phyloP scores from a whole-genome alignment of 64 coral and sea anemone species.

The Actinia equina region DNA sequence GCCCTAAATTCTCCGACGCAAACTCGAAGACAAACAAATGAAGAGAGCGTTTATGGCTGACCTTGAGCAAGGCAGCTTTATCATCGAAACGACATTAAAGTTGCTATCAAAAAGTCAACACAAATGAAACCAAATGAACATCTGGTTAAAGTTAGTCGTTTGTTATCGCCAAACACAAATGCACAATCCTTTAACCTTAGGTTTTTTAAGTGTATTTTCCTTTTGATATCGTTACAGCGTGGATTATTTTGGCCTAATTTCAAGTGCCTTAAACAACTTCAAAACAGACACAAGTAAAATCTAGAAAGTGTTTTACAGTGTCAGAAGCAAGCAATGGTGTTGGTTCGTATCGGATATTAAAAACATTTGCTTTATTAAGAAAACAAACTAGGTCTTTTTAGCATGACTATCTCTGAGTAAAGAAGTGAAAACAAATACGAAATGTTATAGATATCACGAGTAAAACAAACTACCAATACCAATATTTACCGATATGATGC shows the following conservation, averaged over 20 bases:
- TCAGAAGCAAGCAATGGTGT: no score
- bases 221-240: background rate
- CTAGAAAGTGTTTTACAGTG: no score
- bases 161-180: constrained; percentile 6
- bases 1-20: background rate
- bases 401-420: background rate
- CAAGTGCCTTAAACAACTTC: background rate
- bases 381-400: background rate
- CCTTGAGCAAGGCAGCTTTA: background rate
- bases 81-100: background rate
- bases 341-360: background rate
- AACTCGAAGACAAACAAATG: background rate
- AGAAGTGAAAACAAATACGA: background rate
- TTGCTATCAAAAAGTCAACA: constrained; percentile 9
- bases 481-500: background rate
- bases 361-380: background rate
- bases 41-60: background rate
- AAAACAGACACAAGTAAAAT: background rate
- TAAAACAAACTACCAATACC: constrained; percentile 3
- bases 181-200: background rate
- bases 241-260: background rate
- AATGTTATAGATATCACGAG: background rate
- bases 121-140: background rate
- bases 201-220: constrained; percentile 1
- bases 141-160: background rate